Evolutionary conservation across 2,797 vertebrate genomes (phyloP), one percentile per base, ranked within the genome.

Genomic region (Carapus acus): DNA sequence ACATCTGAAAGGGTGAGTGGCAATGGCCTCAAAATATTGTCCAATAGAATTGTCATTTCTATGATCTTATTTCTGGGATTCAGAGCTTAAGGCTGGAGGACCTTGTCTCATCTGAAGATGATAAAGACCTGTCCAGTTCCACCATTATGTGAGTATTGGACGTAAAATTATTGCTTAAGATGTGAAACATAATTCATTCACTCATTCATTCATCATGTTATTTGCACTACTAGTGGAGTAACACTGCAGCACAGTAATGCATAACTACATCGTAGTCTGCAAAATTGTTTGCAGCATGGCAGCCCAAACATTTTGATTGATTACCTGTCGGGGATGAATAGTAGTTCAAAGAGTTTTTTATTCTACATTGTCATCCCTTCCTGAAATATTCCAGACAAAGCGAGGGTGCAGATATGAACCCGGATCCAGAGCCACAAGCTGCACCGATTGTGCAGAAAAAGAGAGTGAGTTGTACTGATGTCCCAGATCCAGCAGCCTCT

Each of bases 81-180:
- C 65, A 89, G 88, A 71, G 81, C 58, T 78, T 90, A 64, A 86
- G 82, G 21, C 63, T 85, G 18, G 65, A 51, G 23, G 87, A 90
- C 42, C 54, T 88, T 2, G 73, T 82, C 22, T n/a, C 24, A 40
- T 51, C 79, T 13, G 63, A 67, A 31, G 58, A 45, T 3, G 18
- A 47, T 4, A 55, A 74, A 12, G 62, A 60, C 18, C 1, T 21
- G 0, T 67, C 62, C 31, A 68, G 49, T 24, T 64, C 27, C 2
- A 24, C 17, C 2, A 76, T 73, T 52, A 36, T 46, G 88, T 90
- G 54, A 85, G 88, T 83, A 51, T 31, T 40, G 15, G 16, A 49
- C 39, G 8, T 39, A 14, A 39, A 51, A 18, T 3, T 16, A 14
- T 41, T 50, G 34, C 34, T n/a, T n/a, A n/a, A n/a, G n/a, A n/a